A percentile compares a stretch with the other conserved stretches of the same genome.
Conservation (phyloP, 2,888 invertebrate species). For the Hydriomena furcata region DNA sequence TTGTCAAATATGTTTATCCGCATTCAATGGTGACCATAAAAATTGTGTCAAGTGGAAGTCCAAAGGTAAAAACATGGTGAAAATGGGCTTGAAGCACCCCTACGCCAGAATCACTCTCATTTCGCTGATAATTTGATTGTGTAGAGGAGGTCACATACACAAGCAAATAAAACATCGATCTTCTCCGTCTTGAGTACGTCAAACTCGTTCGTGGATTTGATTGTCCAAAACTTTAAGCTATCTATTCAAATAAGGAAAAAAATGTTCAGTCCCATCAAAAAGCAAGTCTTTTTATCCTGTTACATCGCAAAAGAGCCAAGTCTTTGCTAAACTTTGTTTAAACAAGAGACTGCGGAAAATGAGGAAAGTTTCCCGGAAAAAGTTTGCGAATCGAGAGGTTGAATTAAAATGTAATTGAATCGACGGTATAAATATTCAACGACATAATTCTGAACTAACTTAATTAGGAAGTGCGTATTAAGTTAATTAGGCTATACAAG, state of each 20-base stretch:
- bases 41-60: too few species aligned
- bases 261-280: slow-evolving; percentile 53
- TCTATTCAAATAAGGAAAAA: slow-evolving; percentile 4
- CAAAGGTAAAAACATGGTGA: too few species aligned
- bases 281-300: slow-evolving; percentile 65
- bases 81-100: too few species aligned
- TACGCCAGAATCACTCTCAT: too few species aligned
- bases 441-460: slow-evolving; percentile 31
- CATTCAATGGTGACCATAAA: too few species aligned
- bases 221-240: not conserved
- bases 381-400: slow-evolving; percentile 57
- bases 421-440: slow-evolving; percentile 53
- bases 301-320: slow-evolving; percentile 60
- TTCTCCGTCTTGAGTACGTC: too few species aligned
- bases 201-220: too few species aligned
- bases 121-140: too few species aligned
- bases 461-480: slow-evolving; percentile 2
- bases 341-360: slow-evolving; percentile 73
- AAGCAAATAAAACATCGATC: too few species aligned
- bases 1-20: too few species aligned
- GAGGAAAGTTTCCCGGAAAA: slow-evolving; percentile 74
- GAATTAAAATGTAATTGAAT: slow-evolving; percentile 62
- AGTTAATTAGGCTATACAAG: too few species aligned
- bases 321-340: slow-evolving; percentile 65
- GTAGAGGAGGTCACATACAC: too few species aligned